phyloP scores from a whole-genome alignment of 2,888 invertebrate species.

The Teinopalpus imperialis region DNA sequence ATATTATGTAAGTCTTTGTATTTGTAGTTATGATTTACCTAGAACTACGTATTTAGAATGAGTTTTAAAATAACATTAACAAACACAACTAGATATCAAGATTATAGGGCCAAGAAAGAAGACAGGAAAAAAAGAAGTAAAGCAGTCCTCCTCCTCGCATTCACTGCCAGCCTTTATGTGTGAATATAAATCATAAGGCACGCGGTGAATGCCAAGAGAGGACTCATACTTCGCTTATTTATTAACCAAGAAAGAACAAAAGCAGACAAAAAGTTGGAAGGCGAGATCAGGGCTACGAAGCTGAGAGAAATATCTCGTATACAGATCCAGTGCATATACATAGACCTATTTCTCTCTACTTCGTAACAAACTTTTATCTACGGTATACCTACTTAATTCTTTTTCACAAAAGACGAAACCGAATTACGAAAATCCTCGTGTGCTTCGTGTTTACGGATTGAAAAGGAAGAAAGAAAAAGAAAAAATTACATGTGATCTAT shows the following conservation, averaged over 20 bases:
- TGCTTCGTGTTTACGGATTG: no score
- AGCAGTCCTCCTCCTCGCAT: slow-evolving; percentile 92
- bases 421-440: no score
- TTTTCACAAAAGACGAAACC: no score
- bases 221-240: slow-evolving; percentile 73
- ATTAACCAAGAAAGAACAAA: slow-evolving; percentile 28
- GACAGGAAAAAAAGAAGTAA: slow-evolving; percentile 19
- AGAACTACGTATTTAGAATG: no score
- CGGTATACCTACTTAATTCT: no score
- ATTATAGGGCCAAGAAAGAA: no score
- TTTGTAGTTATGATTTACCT: no score
- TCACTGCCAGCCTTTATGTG: slow-evolving; percentile 97
- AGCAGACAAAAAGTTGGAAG: neutral
- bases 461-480: no score
- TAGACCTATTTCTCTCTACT: slow-evolving; percentile 6
- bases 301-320: slow-evolving; percentile 4
- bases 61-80: no score
- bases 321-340: neutral
- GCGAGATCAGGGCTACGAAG: neutral
- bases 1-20: no score
- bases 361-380: neutral
- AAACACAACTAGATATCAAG: no score
- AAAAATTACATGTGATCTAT: no score
- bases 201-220: slow-evolving; percentile 99
- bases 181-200: slow-evolving; percentile 94